Percentiles rank a stretch among this genome's conserved stretches.
Conservation (phyloP, 1,140 invertebrate species). For the Akabosia matsudoensis region DNA sequence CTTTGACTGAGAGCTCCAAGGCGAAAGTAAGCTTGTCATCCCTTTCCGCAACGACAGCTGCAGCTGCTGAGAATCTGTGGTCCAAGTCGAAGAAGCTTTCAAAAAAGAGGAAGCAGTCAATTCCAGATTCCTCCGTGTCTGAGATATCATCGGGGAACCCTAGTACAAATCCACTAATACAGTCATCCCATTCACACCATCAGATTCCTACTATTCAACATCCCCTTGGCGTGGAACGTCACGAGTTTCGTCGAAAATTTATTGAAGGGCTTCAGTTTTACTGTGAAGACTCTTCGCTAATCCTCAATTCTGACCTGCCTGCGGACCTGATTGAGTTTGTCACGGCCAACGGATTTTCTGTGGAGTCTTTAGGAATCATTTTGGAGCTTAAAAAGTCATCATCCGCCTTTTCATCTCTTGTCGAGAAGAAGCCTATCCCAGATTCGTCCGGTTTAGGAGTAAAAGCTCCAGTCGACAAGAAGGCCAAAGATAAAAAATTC, state of each 20-base stretch:
- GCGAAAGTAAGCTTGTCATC: constrained; percentile 15
- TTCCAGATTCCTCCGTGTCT: background rate
- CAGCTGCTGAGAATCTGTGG: background rate
- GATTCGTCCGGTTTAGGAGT: too few relatives aligned
- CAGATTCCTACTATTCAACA: background rate
- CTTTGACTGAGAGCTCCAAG: background rate
- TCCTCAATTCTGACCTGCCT: constrained; percentile 31
- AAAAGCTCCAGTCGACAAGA: background rate
- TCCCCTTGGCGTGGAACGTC: background rate
- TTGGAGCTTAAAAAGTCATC: constrained; percentile 30
- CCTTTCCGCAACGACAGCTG: constrained; percentile 2
- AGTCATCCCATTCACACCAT: background rate
- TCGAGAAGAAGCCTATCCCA: too few relatives aligned
- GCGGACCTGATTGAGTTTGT: constrained; percentile 33
- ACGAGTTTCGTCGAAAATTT: constrained; percentile 28
- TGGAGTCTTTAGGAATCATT: constrained; percentile 31
- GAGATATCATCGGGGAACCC: background rate
- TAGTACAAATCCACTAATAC: background rate
- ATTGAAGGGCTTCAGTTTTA: constrained; percentile 29
- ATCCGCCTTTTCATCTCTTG: constrained; percentile 25
- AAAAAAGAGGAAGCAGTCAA: background rate
- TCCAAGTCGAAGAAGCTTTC: background rate
- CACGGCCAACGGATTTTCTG: constrained; percentile 30
- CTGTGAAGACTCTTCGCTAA: constrained; percentile 29
- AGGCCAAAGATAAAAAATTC: background rate